Conservation (phyloP, 2,888 invertebrate species). For the Synanthedon andrenaeformis region DNA sequence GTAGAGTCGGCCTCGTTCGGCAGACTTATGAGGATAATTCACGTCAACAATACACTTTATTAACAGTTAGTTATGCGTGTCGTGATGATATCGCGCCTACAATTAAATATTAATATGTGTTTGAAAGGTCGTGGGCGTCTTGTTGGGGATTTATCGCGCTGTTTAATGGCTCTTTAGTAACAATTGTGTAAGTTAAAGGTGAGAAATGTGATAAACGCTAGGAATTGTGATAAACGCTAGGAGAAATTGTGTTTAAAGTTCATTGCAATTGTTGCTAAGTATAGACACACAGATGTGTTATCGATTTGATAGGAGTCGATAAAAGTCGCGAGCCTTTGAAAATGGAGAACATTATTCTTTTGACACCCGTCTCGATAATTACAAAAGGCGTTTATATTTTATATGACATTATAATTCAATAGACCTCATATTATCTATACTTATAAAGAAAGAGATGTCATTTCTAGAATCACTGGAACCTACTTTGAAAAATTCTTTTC, state of each 20-base stretch:
- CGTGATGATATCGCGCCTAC: slow-evolving; percentile 64
- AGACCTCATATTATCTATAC: too few relatives aligned
- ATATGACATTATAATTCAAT: too few relatives aligned
- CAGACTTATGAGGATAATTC: slow-evolving; percentile 61
- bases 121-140: slow-evolving; percentile 45
- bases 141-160: slow-evolving; percentile 38
- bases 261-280: slow-evolving; percentile 1
- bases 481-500: too few relatives aligned
- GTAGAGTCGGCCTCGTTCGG: slow-evolving; percentile 25
- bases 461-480: too few relatives aligned
- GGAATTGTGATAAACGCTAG: too few relatives aligned
- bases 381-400: too few relatives aligned
- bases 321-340: too few relatives aligned
- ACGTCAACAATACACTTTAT: slow-evolving; percentile 67
- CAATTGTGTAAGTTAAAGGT: slow-evolving; percentile 33
- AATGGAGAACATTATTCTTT: too few relatives aligned
- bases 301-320: too few relatives aligned
- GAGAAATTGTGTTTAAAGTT: slow-evolving; percentile 3
- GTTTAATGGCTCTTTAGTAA: slow-evolving; percentile 27
- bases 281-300: neutral
- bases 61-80: slow-evolving; percentile 60
- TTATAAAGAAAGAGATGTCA: too few relatives aligned
- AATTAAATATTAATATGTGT: slow-evolving; percentile 67
- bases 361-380: too few relatives aligned
- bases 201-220: slow-evolving; percentile 26